Percentiles rank a stretch among this genome's conserved stretches.
Evolutionary conservation across 2,888 invertebrate genomes (phyloP).

Genomic region (Coleophora deauratella): DNA sequence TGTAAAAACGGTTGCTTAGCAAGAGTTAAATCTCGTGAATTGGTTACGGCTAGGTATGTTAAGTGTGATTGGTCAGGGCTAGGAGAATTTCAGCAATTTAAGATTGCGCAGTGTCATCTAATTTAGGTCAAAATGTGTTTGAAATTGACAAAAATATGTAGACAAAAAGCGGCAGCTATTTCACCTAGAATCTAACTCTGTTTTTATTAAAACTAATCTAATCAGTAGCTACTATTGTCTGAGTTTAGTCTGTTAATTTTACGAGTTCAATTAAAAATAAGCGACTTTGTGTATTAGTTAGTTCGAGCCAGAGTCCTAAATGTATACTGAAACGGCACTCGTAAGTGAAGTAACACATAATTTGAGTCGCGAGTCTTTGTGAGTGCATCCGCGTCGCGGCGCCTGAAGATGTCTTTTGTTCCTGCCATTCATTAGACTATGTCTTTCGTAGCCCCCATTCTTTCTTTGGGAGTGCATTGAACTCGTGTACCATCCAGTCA

Average conservation of each 20-base stretch:
- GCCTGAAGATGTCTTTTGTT: conserved; percentile 54
- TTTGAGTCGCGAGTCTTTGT: conserved; percentile 24
- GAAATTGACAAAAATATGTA: too few species aligned
- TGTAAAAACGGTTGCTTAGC: conserved; percentile 13
- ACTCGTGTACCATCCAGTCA: conserved; percentile 21
- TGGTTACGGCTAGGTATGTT: conserved; percentile 21
- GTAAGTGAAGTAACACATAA: too few species aligned
- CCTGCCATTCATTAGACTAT: conserved; percentile 66
- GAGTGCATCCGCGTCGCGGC: conserved; percentile 32
- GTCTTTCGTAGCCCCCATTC: conserved; percentile 55
- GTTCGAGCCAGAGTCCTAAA: too few species aligned
- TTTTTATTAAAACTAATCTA: too few species aligned
- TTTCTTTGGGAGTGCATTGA: conserved; percentile 62
- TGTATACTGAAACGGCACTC: too few species aligned
- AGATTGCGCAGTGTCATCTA: conserved; percentile 13
- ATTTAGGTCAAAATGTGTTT: too few species aligned
- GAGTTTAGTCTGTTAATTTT: too few species aligned
- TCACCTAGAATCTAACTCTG: too few species aligned
- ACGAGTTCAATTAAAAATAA: too few species aligned
- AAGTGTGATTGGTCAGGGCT: conserved; percentile 31
- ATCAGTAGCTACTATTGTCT: too few species aligned
- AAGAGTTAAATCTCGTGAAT: conserved; percentile 26
- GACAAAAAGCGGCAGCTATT: too few species aligned
- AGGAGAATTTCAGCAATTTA: conserved; percentile 24
- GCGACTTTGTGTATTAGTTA: too few species aligned